These are phyloP conservation scores for Crossaster papposus DNA, from an alignment of 53 echinoderm and acorn worm genomes.

Conservation along the genomic window DNA sequence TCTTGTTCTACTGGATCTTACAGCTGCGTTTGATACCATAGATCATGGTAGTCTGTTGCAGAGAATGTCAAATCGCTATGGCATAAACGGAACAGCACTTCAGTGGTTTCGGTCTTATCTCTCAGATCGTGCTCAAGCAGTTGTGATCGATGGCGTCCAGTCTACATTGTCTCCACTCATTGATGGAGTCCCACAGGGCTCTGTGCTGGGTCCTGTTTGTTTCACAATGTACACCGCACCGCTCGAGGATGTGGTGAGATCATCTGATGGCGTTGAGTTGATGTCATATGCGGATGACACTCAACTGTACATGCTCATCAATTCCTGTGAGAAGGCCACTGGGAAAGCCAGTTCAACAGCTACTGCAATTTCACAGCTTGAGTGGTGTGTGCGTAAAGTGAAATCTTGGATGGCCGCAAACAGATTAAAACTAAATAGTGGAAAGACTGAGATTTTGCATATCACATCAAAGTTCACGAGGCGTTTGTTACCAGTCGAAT, in stretches of 20 bases:
- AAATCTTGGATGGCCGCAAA: slow-evolving; percentile 30
- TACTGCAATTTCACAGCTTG: slow-evolving; percentile 25
- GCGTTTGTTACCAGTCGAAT: not conserved
- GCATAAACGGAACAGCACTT: slow-evolving; percentile 37
- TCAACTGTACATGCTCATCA: slow-evolving; percentile 42
- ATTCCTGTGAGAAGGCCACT: slow-evolving; percentile 4
- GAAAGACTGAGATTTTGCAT: slow-evolving; percentile 24
- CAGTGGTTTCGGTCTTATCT: slow-evolving; percentile 42
- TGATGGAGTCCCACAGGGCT: slow-evolving; percentile 38
- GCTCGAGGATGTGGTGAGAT: slow-evolving; percentile 24
- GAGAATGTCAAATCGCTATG: slow-evolving; percentile 36
- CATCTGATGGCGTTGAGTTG: slow-evolving; percentile 27
- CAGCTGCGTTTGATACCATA: slow-evolving; percentile 57
- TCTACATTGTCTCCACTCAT: not conserved
- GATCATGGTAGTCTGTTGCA: slow-evolving; percentile 50
- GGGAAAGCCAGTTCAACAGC: too few species aligned
- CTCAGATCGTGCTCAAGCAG: not conserved
- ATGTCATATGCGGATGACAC: slow-evolving; percentile 41
- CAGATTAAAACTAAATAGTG: slow-evolving; percentile 9
- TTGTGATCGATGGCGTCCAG: slow-evolving; percentile 26
- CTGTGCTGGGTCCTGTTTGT: slow-evolving; percentile 24
- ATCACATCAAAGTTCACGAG: not conserved
- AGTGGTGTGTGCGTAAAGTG: slow-evolving; percentile 4
- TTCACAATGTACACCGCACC: slow-evolving; percentile 43
- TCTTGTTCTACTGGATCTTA: slow-evolving; percentile 56